Percentiles rank a stretch among this genome's conserved stretches.
phyloP scores from a whole-genome alignment of 2,888 invertebrate genomes.

The Cordilura impudica region DNA sequence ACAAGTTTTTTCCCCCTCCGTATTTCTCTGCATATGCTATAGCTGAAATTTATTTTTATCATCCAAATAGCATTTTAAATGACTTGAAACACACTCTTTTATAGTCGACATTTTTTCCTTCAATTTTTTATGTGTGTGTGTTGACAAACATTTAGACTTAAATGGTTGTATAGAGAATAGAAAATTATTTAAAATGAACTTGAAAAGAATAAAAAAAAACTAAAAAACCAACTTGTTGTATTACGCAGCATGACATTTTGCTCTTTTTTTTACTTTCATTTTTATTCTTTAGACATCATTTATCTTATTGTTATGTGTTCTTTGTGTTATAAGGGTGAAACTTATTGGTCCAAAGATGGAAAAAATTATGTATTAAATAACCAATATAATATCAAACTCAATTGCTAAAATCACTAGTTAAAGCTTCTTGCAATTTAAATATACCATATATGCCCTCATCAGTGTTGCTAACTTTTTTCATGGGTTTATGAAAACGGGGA shows the following conservation, averaged over 20 bases:
- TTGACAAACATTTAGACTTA: neutral
- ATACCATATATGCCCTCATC: too few relatives aligned
- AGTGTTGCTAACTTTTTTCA: too few relatives aligned
- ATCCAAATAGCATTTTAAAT: constrained; percentile 43
- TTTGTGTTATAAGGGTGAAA: neutral
- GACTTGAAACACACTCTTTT: neutral
- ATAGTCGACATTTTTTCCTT: neutral
- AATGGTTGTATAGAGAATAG: neutral
- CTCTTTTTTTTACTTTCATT: neutral
- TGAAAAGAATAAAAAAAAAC: neutral
- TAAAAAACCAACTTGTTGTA: neutral
- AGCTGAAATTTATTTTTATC: neutral
- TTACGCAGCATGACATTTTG: neutral
- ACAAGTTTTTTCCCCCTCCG: constrained; percentile 23
- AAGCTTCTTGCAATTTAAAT: too few relatives aligned
- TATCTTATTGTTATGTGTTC: neutral
- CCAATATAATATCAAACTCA: too few relatives aligned
- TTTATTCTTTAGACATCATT: neutral
- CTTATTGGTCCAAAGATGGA: too few relatives aligned
- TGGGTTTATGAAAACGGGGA: too few relatives aligned
- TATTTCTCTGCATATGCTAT: neutral
- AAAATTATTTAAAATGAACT: constrained; percentile 1
- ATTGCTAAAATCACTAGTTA: too few relatives aligned
- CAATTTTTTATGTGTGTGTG: neutral
- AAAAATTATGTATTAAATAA: too few relatives aligned